Evolutionary conservation across 2,888 invertebrate species (phyloP).

Genomic region (Notodonta ziczac): DNA sequence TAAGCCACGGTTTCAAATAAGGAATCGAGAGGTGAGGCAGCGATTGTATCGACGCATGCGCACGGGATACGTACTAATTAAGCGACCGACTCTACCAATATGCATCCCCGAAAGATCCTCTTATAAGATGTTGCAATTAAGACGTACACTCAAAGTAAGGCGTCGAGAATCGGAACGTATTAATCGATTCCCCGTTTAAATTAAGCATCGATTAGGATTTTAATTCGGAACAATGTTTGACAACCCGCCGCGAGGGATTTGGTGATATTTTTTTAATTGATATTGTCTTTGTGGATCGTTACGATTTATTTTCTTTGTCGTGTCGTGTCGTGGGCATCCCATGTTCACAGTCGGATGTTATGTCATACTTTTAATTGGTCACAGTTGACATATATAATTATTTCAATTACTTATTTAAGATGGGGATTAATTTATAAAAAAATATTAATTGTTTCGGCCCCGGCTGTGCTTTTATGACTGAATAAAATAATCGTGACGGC

Average conservation of each 20-base stretch:
- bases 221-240: conserved; percentile 67
- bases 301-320: conserved; percentile 49
- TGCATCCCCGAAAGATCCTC: conserved; percentile 47
- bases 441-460: conserved; percentile 43
- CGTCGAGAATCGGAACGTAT: conserved; percentile 58
- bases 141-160: conserved; percentile 64
- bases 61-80: conserved; percentile 79
- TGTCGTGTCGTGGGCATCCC: conserved; percentile 31
- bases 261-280: conserved; percentile 74
- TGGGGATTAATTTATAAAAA: conserved; percentile 37
- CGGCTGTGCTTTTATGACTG: conserved; percentile 42
- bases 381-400: conserved; percentile 52
- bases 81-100: conserved; percentile 56
- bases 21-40: conserved; percentile 72
- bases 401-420: conserved; percentile 50
- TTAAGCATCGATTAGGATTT: conserved; percentile 68
- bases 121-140: conserved; percentile 62
- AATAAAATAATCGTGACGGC: conserved; percentile 40
- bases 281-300: conserved; percentile 48
- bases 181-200: conserved; percentile 62
- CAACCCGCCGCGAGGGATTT: conserved; percentile 70
- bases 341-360: conserved; percentile 29
- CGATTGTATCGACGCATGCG: conserved; percentile 70
- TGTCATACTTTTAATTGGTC: conserved; percentile 50
- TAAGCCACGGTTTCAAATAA: conserved; percentile 48